Conservation (phyloP, 2,797 vertebrate genomes). For the Pseudochaenichthys georgianus region DNA sequence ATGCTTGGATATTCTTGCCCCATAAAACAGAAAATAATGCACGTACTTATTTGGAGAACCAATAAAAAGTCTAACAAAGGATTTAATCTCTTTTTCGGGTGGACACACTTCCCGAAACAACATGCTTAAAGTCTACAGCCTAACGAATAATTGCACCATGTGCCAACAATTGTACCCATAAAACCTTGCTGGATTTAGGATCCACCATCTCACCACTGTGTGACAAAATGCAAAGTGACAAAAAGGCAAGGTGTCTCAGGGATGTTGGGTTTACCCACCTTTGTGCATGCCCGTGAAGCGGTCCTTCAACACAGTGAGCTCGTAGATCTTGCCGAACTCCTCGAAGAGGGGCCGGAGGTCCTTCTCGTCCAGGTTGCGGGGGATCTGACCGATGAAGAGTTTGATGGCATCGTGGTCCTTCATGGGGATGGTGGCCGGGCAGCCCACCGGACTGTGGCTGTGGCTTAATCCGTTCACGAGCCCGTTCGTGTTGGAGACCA, state of each 20-base stretch:
- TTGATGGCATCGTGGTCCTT: conserved; percentile 99
- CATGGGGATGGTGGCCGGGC: conserved; percentile 97
- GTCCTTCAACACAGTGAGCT: conserved; percentile 99
- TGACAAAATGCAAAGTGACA: conserved; percentile 44
- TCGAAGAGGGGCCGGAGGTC: conserved; percentile 99
- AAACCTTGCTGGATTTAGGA: conserved; percentile 35
- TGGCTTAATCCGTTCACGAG: conserved; percentile 99
- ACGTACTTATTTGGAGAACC: conserved; percentile 20
- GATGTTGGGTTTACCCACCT: conserved; percentile 83
- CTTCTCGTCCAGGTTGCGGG: conserved; percentile 99
- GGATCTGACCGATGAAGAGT: conserved; percentile 99
- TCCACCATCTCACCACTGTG: conserved; percentile 16
- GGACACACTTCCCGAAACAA: conserved; percentile 27
- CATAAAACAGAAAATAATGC: conserved; percentile 34
- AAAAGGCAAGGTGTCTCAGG: conserved; percentile 25
- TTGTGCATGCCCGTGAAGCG: conserved; percentile 99
- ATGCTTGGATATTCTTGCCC: conserved; percentile 46
- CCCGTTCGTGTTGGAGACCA: conserved; percentile 94
- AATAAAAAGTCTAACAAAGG: conserved; percentile 26
- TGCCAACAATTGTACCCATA: conserved; percentile 14
- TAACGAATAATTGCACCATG: conserved; percentile 30
- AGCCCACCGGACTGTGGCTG: conserved; percentile 96
- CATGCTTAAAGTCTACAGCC: conserved; percentile 40
- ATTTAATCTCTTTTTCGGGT: neutral
- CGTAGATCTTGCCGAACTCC: conserved; percentile 99